Conservation (phyloP, 64 coral and sea anemone species). For the Montipora sp. region DNA sequence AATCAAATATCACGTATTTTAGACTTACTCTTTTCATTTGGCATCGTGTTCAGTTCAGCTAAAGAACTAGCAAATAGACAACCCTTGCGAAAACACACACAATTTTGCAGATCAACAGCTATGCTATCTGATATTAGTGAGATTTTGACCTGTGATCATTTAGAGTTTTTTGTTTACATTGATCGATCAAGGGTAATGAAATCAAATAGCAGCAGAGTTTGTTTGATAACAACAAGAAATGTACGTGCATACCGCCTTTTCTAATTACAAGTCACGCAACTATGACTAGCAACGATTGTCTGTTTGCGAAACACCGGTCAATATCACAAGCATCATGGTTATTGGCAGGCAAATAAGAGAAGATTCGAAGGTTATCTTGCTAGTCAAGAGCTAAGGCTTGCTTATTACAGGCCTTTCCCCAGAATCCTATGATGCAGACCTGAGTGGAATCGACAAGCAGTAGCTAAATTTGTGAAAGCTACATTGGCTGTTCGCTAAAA, state of each 20-base stretch:
- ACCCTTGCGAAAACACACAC: not conserved
- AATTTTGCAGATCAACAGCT: not conserved
- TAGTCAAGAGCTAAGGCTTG: not conserved
- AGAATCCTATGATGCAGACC: not conserved
- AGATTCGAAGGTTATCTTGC: not conserved
- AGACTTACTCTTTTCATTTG: constrained; percentile 29
- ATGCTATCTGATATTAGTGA: constrained; percentile 9
- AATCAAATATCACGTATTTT: constrained; percentile 14
- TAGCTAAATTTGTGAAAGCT: not conserved
- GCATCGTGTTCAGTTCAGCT: constrained; percentile 5
- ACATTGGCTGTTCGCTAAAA: not conserved
- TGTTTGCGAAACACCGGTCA: constrained; percentile 5
- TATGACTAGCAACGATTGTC: not conserved
- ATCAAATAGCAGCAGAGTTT: not conserved
- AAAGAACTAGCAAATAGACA: not conserved
- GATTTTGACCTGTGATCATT: constrained; percentile 40
- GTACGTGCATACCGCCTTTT: not conserved
- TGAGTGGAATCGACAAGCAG: not conserved
- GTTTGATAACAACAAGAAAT: constrained; percentile 7
- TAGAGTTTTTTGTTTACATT: not conserved
- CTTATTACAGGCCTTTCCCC: not conserved
- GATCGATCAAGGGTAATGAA: constrained; percentile 15
- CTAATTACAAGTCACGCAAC: constrained; percentile 27
- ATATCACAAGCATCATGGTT: not conserved
- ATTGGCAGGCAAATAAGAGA: not conserved